These are phyloP conservation scores for pig (Sus scrofa) DNA, from an alignment of 2,113 vertebrate genomes.

Conservation along the genomic window T2T-Sscrofa CM000828.6:60339001-60339500, in stretches of 20 bases:
- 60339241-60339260: background rate
- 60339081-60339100: constrained; percentile 87
- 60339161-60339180: constrained; percentile 60
- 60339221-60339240: background rate
- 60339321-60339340: background rate
- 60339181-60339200: background rate
- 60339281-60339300: background rate
- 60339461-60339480: background rate
- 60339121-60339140: constrained; percentile 79
- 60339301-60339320: background rate
- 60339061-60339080: constrained; percentile 79
- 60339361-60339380: background rate
- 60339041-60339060: constrained; percentile 78
- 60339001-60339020: constrained; percentile 60
- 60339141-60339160: constrained; percentile 77
- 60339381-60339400: background rate
- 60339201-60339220: background rate
- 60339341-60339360: background rate
- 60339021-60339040: constrained; percentile 84
- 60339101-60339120: constrained; percentile 83
- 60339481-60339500: background rate
- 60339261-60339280: rapidly evolving
- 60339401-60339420: background rate
- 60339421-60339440: background rate
- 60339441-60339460: background rate